A percentile compares a stretch with the other conserved stretches of the same genome.
These are phyloP conservation scores for Neodon shergylaensis DNA, from an alignment of 2,113 vertebrate species.

Conservation along the genomic window DNA sequence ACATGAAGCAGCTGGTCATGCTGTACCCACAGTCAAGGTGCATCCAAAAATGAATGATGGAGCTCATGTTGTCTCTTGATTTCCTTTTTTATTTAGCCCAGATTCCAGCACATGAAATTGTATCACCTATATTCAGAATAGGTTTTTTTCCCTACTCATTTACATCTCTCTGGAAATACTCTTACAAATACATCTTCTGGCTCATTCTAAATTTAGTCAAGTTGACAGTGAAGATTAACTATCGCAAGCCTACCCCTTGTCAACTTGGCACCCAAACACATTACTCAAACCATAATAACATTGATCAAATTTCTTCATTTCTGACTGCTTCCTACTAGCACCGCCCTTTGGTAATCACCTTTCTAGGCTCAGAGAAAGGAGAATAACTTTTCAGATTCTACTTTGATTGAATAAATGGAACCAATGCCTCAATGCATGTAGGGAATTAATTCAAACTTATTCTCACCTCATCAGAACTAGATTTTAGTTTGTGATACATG, in stretches of 20 bases:
- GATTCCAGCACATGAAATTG: neutral
- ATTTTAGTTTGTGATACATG: neutral
- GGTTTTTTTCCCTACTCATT: neutral
- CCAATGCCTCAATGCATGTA: neutral
- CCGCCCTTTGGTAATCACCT: neutral
- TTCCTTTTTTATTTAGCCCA: neutral
- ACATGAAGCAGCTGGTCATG: neutral
- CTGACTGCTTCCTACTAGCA: neutral
- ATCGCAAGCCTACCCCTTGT: neutral
- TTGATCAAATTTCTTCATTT: neutral
- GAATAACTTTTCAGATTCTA: neutral
- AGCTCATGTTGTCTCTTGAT: neutral
- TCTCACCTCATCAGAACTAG: neutral
- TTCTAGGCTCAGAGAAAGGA: neutral
- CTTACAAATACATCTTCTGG: neutral
- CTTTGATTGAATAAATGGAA: neutral
- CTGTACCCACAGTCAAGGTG: neutral
- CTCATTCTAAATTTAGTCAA: neutral
- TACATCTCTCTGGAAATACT: neutral
- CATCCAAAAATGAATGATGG: neutral
- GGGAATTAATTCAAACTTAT: neutral
- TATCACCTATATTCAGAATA: neutral
- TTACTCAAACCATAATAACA: neutral
- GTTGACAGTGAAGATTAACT: neutral
- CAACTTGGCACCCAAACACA: neutral